Base-by-base conservation (phyloP, 2,113 vertebrate genomes). In the Ctenodactylus gundi region DNA sequence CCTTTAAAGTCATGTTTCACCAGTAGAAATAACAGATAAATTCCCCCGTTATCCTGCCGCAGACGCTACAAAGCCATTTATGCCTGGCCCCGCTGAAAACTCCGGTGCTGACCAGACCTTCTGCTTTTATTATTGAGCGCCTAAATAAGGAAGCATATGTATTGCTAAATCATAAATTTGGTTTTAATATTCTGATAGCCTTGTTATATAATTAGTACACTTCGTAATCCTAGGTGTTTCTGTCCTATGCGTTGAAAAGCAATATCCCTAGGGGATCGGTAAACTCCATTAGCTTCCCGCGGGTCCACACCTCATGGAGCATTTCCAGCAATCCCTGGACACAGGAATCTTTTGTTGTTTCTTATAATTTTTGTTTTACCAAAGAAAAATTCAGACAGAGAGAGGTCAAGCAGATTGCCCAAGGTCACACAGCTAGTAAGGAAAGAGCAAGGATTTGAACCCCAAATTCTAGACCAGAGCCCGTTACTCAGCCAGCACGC, bases 161-260 rank as follows among this genome's bases (percentile, higher is more conserved):
- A 60, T 41, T 36, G 72, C 57, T 91, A 62, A 23, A 31, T 25
- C 85, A 82, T 73, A 90, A 90, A 96, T 84, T 84, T 90, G 73
- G 17, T 92, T 93, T 95, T 97, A 96, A 94, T 96, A 90, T 78
- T 94, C 90, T 73, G 88, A 88, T 92, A 20, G 60, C 85, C 94
- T 96, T 96, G 95, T 88, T 93, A 84, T 90, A 34, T 93, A 92
- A 92, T 83, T 78, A 92, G 88, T 65, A 57, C 1, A 36, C 36
- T 96, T 87, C 57, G 58, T 65, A 94, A 86, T 86, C 70, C 36
- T 77, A 10, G 51, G n/a, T 31, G 18, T 94, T 94, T 95, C 92
- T 92, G 53, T 88, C 53, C 49, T 44, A 8, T 68, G 90, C n/a
- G 4, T 36, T 68, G 67, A 68, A 80, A 96, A 93, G 62, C 15